These are phyloP conservation scores for Neostethus bicornis DNA, from an alignment of 2,797 vertebrate genomes.

Conservation along the genomic window DNA sequence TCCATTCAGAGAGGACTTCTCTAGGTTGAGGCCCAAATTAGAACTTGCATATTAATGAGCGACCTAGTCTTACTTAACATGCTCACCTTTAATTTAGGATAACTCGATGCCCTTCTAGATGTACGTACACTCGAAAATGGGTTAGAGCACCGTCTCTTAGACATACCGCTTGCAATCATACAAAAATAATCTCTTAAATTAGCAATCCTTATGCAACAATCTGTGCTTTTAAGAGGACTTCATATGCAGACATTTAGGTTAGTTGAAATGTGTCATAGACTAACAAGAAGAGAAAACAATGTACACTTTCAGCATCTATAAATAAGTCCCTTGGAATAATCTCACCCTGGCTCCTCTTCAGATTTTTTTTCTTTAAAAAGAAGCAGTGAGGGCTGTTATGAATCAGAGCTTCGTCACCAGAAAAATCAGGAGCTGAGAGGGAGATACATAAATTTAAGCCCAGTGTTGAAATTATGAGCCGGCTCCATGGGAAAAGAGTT, in stretches of 20 bases:
- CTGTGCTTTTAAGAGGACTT: constrained; percentile 46
- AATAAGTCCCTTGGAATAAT: constrained; percentile 35
- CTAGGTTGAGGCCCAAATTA: constrained; percentile 52
- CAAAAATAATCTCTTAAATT: constrained; percentile 12
- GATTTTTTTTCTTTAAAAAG: constrained; percentile 4
- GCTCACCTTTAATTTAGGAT: constrained; percentile 11
- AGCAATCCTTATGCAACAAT: not conserved
- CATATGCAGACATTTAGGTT: constrained; percentile 19
- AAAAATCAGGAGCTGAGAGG: constrained; percentile 55
- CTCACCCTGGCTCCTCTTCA: constrained; percentile 23
- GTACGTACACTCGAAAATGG: not conserved
- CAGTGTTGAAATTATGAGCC: constrained; percentile 58
- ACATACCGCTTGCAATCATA: not conserved
- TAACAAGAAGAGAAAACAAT: constrained; percentile 37
- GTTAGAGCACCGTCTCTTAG: not conserved
- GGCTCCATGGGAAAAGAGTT: constrained; percentile 69
- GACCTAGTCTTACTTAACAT: constrained; percentile 32
- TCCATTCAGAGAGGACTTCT: constrained; percentile 53
- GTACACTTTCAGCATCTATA: constrained; percentile 34
- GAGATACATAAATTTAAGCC: constrained; percentile 40
- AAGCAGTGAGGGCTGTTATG: constrained; percentile 43
- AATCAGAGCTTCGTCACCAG: constrained; percentile 59
- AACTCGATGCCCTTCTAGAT: not conserved
- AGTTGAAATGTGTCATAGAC: constrained; percentile 34
- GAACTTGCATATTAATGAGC: constrained; percentile 55